Base-by-base conservation (phyloP, 2,797 vertebrate species). In the Rhyacichthys aspro region DNA sequence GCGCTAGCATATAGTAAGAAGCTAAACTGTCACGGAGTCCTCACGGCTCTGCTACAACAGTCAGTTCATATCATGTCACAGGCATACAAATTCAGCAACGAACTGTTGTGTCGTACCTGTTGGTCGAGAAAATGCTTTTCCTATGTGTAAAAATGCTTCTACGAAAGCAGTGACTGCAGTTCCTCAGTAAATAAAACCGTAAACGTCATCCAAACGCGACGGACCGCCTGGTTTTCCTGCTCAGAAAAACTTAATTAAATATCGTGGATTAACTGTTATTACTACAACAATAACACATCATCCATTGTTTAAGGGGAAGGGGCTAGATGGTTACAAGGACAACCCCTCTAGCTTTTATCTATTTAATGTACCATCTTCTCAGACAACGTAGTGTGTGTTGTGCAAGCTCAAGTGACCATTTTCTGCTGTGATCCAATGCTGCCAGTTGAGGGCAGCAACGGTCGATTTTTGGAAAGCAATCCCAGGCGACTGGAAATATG, bases 161-260 rank as follows among this genome's bases (percentile, higher is more conserved):
- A 52, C 76, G 72, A 78, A 74, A 65, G 46, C 70, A 68, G 60
- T 33, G 11, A 39, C 50, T n/a, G 62, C 78, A 83, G 74, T 61
- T 84, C 79, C 79, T 79, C 70, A 59, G 79, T 83, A 79, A 79
- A 87, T 47, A 85, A 81, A 72, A 17, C 12, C 16, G 43, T 23
- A 10, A 9, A 85, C 83, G 88, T 89, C 87, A 90, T 90, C 83
- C 72, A 50, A 0, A 53, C 8, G 87, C 43, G 88, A 77, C 88
- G 48, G 1, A 8, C 38, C 11, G 39, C 37, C n/a, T 32, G 43
- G 15, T 54, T 28, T 67, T 66, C 45, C 38, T 45, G 3, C 19
- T 17, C 8, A 19, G 11, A 45, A 41, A 50, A 43, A 9, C 9
- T 33, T 42, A 42, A 32, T 28, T 3, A 42, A 42, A 8, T 28